These are phyloP conservation scores for Hyperoodon ampullatus DNA, from an alignment of 2,113 vertebrate genomes.

Conservation along the genomic window DNA sequence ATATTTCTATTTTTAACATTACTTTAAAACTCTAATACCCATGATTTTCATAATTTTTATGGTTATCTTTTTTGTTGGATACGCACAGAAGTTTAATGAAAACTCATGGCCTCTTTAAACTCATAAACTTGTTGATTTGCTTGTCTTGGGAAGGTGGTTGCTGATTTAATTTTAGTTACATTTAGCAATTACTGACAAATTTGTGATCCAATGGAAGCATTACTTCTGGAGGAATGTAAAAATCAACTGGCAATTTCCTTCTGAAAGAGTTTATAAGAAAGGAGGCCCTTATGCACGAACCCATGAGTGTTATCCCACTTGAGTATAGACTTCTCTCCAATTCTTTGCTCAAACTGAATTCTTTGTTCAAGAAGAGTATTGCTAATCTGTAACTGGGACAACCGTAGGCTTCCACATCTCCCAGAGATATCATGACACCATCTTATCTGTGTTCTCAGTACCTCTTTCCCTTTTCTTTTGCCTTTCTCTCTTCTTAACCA, in stretches of 20 bases:
- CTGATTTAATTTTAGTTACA: not conserved
- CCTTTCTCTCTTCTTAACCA: not conserved
- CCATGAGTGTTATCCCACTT: not conserved
- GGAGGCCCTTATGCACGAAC: not conserved
- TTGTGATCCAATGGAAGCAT: not conserved
- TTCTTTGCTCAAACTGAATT: not conserved
- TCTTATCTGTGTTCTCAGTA: not conserved
- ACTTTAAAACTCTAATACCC: not conserved
- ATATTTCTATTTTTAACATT: constrained; percentile 18
- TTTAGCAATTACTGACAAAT: not conserved
- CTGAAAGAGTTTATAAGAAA: not conserved
- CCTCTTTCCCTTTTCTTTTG: not conserved
- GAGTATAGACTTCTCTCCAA: not conserved
- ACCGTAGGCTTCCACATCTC: not conserved
- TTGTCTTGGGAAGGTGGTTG: not conserved
- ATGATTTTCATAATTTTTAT: not conserved
- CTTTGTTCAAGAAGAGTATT: not conserved
- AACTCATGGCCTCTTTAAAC: not conserved
- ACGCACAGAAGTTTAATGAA: not conserved
- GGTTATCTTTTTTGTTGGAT: not conserved
- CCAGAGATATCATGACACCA: not conserved
- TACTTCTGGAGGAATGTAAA: not conserved
- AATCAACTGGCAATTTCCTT: not conserved
- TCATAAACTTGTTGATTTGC: not conserved
- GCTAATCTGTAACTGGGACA: not conserved